Base-by-base conservation (phyloP, 2,888 invertebrate species). In the Spialia ferax region DNA sequence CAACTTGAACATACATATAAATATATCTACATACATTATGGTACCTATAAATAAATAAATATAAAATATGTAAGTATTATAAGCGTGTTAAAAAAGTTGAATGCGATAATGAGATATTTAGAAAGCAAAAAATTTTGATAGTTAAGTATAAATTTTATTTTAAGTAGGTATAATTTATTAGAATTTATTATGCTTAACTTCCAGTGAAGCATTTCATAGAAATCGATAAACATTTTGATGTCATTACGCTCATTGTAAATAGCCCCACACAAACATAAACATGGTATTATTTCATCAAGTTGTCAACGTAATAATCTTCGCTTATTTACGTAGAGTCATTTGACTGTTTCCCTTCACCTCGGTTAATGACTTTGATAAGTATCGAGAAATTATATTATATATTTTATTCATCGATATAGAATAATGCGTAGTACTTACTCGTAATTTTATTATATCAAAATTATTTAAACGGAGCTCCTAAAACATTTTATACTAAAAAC, bases 301-400 rank as follows among this genome's bases (percentile, higher is more conserved):
- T 63, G 55, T 55, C 63, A 55, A 63, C 38, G 7, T 38, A 38
- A 38, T n/a, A 38, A 38, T n/a, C 38, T 38, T 38, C n/a, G n/a
- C 38, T 38, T 38, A 38, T 42, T 42, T 42, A 42, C 8, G 6
- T 15, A 42, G 18, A 15, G 18, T 42, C 42, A 42, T 42, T 38
- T 38, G 38, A 18, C 0, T 15, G 15, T 45, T 45, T 45, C 20
- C 45, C 20, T 45, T 18, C 45, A 20, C 45, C 10, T 2, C 20
- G 45, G 20, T 45, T 45, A 45, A 45, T 45, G 45, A 45, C 20
- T 45, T 45, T 20, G 45, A 45, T 45, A 45, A 45, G 45, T n/a
- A 8, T 20, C 2, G 18, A 45, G 18, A 20, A 32, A 32, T 11
- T 2, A 32, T 32, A 32, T 32, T 32, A n/a, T n/a, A n/a, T n/a